phyloP scores from a whole-genome alignment of 2,888 invertebrate genomes.

The Crematogaster levior region DNA sequence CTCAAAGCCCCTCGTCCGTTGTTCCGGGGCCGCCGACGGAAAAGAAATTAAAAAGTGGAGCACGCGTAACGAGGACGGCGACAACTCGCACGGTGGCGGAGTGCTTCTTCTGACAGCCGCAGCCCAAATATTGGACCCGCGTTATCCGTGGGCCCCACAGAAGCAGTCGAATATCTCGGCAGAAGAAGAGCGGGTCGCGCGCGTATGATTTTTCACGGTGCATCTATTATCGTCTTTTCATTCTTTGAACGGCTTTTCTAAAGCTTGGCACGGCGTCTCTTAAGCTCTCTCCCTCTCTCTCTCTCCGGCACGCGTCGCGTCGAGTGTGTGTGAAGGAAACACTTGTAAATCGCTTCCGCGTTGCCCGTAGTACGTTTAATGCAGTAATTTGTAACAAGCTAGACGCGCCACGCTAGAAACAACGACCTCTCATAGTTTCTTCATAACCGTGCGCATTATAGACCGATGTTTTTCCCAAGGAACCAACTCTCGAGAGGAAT shows the following conservation, averaged over 20 bases:
- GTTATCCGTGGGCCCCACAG: conserved; percentile 62
- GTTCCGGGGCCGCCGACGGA: conserved; percentile 35
- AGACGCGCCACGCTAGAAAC: conserved; percentile 38
- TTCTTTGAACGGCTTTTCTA: conserved; percentile 9
- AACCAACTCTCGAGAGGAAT: conserved; percentile 9
- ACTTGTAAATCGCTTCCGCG: conserved; percentile 47
- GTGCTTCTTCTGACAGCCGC: conserved; percentile 66
- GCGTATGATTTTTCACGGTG: conserved; percentile 41
- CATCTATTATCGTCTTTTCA: conserved; percentile 34
- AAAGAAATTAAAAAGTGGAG: conserved; percentile 66
- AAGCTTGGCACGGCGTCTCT: conserved; percentile 27
- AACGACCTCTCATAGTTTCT: conserved; percentile 31
- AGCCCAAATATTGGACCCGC: conserved; percentile 71
- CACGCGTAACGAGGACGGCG: conserved; percentile 61
- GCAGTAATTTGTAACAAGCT: conserved; percentile 45
- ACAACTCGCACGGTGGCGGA: conserved; percentile 34
- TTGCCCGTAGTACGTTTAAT: conserved; percentile 42
- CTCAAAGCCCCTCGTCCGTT: conserved; percentile 40
- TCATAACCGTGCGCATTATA: conserved; percentile 13
- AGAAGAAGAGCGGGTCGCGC: conserved; percentile 23
- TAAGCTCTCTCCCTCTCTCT: conserved; percentile 2
- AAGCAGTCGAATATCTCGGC: conserved; percentile 44
- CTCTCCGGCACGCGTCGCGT: conserved; percentile 38
- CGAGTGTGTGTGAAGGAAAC: conserved; percentile 26
- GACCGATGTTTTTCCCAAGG: not conserved